Evolutionary conservation across 2,113 vertebrate genomes (phyloP).

Genomic region (Origma solitaria): DNA sequence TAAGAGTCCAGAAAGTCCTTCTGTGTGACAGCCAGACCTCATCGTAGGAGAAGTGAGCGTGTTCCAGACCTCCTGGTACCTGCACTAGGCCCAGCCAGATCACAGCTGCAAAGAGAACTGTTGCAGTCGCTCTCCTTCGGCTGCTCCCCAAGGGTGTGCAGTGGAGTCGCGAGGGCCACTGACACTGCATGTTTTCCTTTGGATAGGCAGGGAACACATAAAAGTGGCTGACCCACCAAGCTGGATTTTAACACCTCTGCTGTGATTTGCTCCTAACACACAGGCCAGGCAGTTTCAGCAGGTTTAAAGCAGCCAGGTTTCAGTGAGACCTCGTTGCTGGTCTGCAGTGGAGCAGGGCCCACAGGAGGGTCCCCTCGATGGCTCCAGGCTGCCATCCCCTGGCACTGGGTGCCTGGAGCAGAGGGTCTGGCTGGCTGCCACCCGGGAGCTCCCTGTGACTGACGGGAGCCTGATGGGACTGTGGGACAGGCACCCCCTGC

Average conservation of each 20-base stretch:
- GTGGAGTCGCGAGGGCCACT: neutral
- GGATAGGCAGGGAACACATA: neutral
- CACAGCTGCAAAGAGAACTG: neutral
- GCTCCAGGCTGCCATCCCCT: neutral
- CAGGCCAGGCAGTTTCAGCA: too few relatives aligned
- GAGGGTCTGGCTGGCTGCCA: neutral
- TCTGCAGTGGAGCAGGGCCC: neutral
- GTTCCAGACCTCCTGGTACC: neutral
- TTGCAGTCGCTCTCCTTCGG: neutral
- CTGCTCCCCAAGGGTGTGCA: neutral
- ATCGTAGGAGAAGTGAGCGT: neutral
- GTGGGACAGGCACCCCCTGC: neutral
- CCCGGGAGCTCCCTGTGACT: neutral
- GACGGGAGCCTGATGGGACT: neutral
- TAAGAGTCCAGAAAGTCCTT: neutral
- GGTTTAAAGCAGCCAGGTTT: too few relatives aligned
- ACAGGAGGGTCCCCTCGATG: neutral
- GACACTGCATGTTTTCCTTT: neutral
- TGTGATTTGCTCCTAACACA: too few relatives aligned
- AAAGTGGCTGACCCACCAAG: too few relatives aligned
- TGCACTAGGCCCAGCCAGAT: neutral
- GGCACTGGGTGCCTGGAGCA: neutral
- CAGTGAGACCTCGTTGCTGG: accelerated
- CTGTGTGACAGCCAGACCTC: neutral
- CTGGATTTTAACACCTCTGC: neutral